phyloP scores from a whole-genome alignment of 1,140 invertebrate species.

The Zaprionus davidi region DNA sequence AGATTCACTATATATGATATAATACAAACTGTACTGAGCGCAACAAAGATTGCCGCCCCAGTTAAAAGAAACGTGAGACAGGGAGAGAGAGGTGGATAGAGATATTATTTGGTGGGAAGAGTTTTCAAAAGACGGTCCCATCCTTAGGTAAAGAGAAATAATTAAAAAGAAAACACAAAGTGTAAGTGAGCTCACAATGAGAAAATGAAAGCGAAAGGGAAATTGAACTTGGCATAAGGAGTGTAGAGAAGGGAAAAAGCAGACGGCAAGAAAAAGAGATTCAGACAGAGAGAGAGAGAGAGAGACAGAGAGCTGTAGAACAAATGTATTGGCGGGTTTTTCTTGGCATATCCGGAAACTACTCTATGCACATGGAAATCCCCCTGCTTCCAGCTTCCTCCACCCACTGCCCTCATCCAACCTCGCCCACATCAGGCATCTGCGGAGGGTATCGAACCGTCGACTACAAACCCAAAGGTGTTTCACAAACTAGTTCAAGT shows the following conservation, averaged over 20 bases:
- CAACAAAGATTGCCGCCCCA: not conserved
- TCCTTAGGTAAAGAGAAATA: too few relatives aligned
- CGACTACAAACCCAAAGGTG: not conserved
- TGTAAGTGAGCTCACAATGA: too few relatives aligned
- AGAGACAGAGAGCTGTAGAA: not conserved
- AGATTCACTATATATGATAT: not conserved
- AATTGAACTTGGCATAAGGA: too few relatives aligned
- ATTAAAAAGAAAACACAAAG: too few relatives aligned
- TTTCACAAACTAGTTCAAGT: constrained; percentile 64
- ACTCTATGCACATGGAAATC: not conserved
- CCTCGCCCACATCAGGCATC: not conserved
- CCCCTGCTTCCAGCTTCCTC: not conserved
- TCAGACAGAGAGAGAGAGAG: too few relatives aligned
- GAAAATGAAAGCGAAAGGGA: too few relatives aligned
- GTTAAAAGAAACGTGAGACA: not conserved
- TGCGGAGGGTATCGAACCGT: not conserved
- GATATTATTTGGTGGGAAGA: not conserved
- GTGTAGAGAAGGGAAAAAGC: too few relatives aligned
- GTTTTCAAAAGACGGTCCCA: too few relatives aligned
- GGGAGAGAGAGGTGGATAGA: not conserved
- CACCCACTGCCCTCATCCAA: not conserved
- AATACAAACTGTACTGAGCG: not conserved
- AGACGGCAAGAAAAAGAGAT: too few relatives aligned
- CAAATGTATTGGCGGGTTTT: not conserved
- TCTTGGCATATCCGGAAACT: not conserved